Conservation (phyloP, 2,113 vertebrate species). For the Hemicordylus capensis region DNA sequence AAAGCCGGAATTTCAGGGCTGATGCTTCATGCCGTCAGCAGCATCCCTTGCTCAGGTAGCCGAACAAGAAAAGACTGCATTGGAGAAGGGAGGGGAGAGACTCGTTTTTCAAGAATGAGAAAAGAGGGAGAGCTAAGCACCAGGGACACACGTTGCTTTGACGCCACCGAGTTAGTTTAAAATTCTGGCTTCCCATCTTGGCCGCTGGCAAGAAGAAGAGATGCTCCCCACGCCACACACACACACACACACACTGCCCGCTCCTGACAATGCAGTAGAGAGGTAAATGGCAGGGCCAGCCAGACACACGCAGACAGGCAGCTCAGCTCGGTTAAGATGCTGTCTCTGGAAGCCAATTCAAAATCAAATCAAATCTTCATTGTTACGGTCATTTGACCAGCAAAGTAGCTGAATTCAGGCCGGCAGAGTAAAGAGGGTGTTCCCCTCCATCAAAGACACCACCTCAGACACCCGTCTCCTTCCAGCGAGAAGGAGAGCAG, state of each 20-base stretch:
- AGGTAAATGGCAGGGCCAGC: conserved; percentile 9
- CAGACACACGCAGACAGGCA: not conserved
- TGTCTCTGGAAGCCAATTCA: too few relatives aligned
- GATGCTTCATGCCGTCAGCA: conserved; percentile 7
- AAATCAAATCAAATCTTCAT: too few relatives aligned
- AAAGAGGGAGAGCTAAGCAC: not conserved
- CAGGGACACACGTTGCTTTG: not conserved
- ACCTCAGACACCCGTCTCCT: too few relatives aligned
- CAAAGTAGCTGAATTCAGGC: too few relatives aligned
- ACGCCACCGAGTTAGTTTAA: conserved; percentile 18
- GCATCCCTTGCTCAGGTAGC: conserved; percentile 20
- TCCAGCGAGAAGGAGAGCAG: too few relatives aligned
- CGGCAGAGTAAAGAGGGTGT: too few relatives aligned
- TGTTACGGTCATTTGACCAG: too few relatives aligned
- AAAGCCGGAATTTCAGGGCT: not conserved
- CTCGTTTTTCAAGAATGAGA: not conserved
- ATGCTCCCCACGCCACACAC: not conserved
- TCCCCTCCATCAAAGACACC: too few relatives aligned
- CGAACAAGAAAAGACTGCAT: not conserved
- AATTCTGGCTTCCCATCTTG: not conserved
- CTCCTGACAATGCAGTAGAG: not conserved
- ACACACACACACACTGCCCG: not conserved
- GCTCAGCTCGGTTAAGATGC: not conserved
- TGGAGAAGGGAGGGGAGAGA: not conserved
- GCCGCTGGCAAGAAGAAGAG: not conserved